Base-by-base conservation (phyloP, 1,140 invertebrate species). In the Spodoptera litura region DNA sequence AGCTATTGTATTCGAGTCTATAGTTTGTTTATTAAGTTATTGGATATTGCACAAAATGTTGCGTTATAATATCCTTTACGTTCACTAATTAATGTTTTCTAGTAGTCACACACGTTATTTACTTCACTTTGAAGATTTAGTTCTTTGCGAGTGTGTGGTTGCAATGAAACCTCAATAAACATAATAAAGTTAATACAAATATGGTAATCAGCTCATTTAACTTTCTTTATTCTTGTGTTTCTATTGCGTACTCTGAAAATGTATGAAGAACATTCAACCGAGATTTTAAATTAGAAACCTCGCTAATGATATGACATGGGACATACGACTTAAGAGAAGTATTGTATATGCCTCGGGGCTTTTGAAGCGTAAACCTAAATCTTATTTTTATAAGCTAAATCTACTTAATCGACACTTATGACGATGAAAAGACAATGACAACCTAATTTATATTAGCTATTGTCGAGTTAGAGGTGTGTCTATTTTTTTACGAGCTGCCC, bases 171-270 rank as follows among this genome's bases (percentile, higher is more conserved):
- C 59, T 62, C 55, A 64, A 20, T 75, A 62, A 64, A 75, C 73
- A 62, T 64, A 73, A 73, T 62, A 64, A 49, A 62, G 20, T 52
- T 53, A 61, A 75, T 75, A 64, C 13, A 53, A 64, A 75, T 75
- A 75, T 75, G 73, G 58, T 62, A 75, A 75, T 75, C 38, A 75
- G 59, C 59, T 49, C 20, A 5, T 25, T 35, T 20, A 74, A 75
- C 49, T 70, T 52, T 70, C 66, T 70, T 52, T 31, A 70, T 27
- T 52, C 62, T 61, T 66, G 9, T 11, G 38, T 15, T 49, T 66
- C 38, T 66, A n/a, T 2, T 31, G n/a, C 13, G 61, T 64, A 38
- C n/a, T 44, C 35, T 44, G 38, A 44, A 13, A 20, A 64, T 13
- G n/a, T 55, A 55, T 31, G 4, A 56, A 56, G 55, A 56, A 56